A percentile compares a stretch with the other conserved stretches of the same genome.
Conservation (phyloP, 2,888 invertebrate species). For the Latheticus oryzae region DNA sequence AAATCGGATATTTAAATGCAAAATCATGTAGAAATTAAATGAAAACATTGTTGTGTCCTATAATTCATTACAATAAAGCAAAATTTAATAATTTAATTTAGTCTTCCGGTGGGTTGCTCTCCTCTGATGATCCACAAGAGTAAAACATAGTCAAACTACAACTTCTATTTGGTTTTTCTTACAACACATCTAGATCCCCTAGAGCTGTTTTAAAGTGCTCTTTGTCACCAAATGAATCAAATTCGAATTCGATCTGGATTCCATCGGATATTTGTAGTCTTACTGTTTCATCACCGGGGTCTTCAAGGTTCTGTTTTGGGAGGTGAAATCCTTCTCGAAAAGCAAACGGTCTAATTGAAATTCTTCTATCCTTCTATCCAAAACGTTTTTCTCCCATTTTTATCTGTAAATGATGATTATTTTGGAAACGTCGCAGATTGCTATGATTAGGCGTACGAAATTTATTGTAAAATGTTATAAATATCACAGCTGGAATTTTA, state of each 20-base stretch:
- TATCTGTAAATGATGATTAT: too few relatives aligned
- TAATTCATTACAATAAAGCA: not conserved
- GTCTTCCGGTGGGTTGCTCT: constrained; percentile 5
- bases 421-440: too few relatives aligned
- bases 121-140: constrained; percentile 3
- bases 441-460: too few relatives aligned
- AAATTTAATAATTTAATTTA: constrained; percentile 4
- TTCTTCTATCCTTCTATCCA: too few relatives aligned
- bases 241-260: constrained; percentile 8
- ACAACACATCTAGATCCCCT: constrained; percentile 10
- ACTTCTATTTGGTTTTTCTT: constrained; percentile 1
- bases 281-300: not conserved
- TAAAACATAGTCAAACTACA: not conserved
- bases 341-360: too few relatives aligned
- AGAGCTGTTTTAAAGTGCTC: constrained; percentile 9
- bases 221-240: constrained; percentile 13
- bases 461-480: too few relatives aligned
- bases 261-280: constrained; percentile 11
- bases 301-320: constrained; percentile 9
- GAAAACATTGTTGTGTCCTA: too few relatives aligned
- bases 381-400: too few relatives aligned
- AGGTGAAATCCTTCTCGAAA: constrained; percentile 12
- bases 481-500: too few relatives aligned
- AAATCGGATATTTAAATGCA: too few relatives aligned
- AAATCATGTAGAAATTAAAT: too few relatives aligned